A percentile compares a stretch with the other conserved stretches of the same genome.
Conservation (phyloP, 2,797 vertebrate species). For the Melanotaenia pygmaea region DNA sequence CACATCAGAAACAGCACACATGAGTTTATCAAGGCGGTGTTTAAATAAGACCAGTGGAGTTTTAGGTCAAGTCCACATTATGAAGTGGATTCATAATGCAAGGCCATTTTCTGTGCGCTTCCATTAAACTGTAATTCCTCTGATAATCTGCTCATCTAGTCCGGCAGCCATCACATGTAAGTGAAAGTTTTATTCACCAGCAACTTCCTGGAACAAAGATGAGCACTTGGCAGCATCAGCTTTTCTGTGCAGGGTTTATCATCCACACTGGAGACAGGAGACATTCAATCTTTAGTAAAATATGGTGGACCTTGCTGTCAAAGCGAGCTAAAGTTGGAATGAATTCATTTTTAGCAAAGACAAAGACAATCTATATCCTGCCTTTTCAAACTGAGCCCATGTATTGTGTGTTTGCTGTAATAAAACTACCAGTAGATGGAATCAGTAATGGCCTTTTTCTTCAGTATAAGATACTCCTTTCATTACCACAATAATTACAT, state of each 20-base stretch:
- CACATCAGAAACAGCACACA: slow-evolving; percentile 13
- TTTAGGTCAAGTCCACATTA: slow-evolving; percentile 22
- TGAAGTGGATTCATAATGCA: slow-evolving; percentile 5
- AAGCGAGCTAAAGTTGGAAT: background rate
- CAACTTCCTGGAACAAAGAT: slow-evolving; percentile 5
- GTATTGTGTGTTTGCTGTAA: slow-evolving; percentile 5
- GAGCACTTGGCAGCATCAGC: slow-evolving; percentile 23
- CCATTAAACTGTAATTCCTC: slow-evolving; percentile 30
- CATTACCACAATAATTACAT: slow-evolving; percentile 4
- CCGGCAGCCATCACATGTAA: slow-evolving; percentile 34
- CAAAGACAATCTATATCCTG: background rate
- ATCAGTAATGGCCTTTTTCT: background rate
- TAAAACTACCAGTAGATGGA: background rate
- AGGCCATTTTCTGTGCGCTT: slow-evolving; percentile 22
- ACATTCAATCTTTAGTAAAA: background rate
- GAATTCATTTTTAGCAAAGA: background rate
- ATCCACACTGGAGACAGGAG: slow-evolving; percentile 19
- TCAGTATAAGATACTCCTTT: background rate
- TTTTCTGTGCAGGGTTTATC: slow-evolving; percentile 10
- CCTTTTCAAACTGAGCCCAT: background rate
- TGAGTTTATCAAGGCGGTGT: background rate
- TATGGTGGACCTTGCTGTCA: background rate
- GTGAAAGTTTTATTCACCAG: slow-evolving; percentile 24
- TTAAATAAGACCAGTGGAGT: slow-evolving; percentile 7
- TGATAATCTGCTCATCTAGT: slow-evolving; percentile 39